phyloP scores from a whole-genome alignment of 2,888 invertebrate species.

The Calliscelio sp. region DNA sequence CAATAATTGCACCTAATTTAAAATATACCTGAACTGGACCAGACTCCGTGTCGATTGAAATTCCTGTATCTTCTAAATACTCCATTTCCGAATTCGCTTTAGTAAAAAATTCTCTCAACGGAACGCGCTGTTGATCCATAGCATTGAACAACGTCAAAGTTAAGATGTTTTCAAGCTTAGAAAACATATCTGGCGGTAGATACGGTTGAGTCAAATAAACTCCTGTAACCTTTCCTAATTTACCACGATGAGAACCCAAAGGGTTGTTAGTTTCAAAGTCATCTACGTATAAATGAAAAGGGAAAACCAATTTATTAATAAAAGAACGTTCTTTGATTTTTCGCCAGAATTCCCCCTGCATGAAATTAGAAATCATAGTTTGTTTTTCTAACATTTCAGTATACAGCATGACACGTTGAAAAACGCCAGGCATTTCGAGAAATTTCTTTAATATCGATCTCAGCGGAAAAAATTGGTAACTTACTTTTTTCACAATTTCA shows the following conservation, averaged over 20 bases:
- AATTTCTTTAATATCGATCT: constrained; percentile 19
- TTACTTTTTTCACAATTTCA: neutral
- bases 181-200: constrained; percentile 39
- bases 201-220: constrained; percentile 12
- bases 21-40: neutral
- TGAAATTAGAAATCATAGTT: constrained; percentile 8
- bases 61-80: neutral
- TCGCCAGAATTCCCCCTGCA: constrained; percentile 1
- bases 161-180: constrained; percentile 39
- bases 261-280: constrained; percentile 41
- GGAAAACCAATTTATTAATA: constrained; percentile 9
- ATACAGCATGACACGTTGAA: neutral
- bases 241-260: constrained; percentile 18
- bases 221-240: neutral
- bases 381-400: neutral
- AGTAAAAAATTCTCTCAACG: constrained; percentile 23
- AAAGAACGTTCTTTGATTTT: neutral
- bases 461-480: constrained; percentile 31
- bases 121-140: constrained; percentile 14
- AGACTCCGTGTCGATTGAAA: too few relatives aligned
- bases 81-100: constrained; percentile 4
- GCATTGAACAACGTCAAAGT: constrained; percentile 17
- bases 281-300: constrained; percentile 11
- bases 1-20: too few relatives aligned
- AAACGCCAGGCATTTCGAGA: constrained; percentile 29